Conservation (phyloP, 1,140 invertebrate genomes). For the Bombus difficillimus region DNA sequence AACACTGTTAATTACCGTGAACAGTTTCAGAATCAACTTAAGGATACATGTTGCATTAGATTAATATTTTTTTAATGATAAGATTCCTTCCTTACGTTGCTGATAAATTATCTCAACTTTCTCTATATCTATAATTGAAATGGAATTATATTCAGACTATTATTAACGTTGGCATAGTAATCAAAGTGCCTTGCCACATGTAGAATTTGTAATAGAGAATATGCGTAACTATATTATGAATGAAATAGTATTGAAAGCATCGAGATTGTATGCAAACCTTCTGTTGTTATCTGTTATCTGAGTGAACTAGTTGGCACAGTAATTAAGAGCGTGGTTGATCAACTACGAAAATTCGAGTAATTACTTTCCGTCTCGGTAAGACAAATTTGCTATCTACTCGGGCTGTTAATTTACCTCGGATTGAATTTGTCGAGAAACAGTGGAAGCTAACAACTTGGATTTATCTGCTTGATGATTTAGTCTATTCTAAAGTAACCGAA, state of each 20-base stretch:
- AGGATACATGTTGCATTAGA: no score
- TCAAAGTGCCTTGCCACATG: neutral
- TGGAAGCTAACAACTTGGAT: neutral
- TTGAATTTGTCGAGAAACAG: neutral
- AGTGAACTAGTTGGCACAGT: neutral
- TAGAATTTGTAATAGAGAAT: neutral
- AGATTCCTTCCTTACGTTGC: no score
- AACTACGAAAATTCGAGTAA: slow-evolving; percentile 2
- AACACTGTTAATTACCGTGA: no score
- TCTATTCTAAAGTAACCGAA: neutral
- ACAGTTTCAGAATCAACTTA: no score
- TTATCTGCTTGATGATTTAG: neutral
- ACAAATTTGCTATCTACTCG: slow-evolving; percentile 6
- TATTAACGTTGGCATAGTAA: neutral
- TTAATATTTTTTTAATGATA: no score
- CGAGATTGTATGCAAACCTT: neutral
- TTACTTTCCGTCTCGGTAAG: slow-evolving; percentile 2
- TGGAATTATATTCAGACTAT: neutral
- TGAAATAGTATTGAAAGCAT: neutral
- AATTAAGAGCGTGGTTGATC: slow-evolving; percentile 21
- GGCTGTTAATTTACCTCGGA: neutral
- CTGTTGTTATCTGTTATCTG: slow-evolving; percentile 2
- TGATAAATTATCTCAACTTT: no score
- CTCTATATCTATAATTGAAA: no score
- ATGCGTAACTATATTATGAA: neutral